Evolutionary conservation across 2,113 vertebrate genomes (phyloP), one percentile per base, ranked within the genome.

Genomic region (Eupsittula cactorum): DNA sequence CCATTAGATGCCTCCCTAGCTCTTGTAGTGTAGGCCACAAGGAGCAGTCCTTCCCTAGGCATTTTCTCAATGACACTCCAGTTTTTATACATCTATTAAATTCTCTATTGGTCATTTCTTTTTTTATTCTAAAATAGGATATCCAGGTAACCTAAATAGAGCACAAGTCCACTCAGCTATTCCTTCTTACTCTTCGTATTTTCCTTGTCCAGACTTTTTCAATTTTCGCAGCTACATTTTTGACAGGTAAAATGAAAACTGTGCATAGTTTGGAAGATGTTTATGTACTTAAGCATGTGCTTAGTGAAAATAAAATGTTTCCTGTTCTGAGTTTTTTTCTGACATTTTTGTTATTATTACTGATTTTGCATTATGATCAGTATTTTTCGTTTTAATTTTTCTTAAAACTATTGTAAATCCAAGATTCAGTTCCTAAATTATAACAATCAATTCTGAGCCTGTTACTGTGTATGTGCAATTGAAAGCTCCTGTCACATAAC

Each of bases 241-340:
- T 64, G 13, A 85, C 76, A 90, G 10, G 4, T 3, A 21, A 13
- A 5, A 67, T 63, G 28, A 85, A 76, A 80, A 60, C 7, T 42
- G 1, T 55, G 8, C 2, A 16, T n/a, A 31, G 4, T 16, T 6
- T 37, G 19, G 10, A 90, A 79, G 44, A 82, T 16, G 10, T 20
- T 13, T 9, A 46, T 1, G 8, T 63, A 29, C 7, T 35, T 35
- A n/a, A 42, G 39, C 16, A 24, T 5, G 7, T 11, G 42, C 4
- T 35, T 12, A 82, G 24, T 62, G 28, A 75, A 75, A 67, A 49
- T 8, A 41, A 1, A 44, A 5, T 16, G 2, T 46, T 68, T 90
- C 24, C 10, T 3, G 0, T 50, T 73, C 7, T 62, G 23, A 0
- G 0, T 0, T 3, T 17, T 2, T 64, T 63, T 91, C 64, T 42